Percentiles rank a stretch among this genome's conserved stretches.
These are phyloP conservation scores for Phataginus tetradactyla DNA, from an alignment of 2,797 vertebrate genomes.

Conservation along the genomic window DNA sequence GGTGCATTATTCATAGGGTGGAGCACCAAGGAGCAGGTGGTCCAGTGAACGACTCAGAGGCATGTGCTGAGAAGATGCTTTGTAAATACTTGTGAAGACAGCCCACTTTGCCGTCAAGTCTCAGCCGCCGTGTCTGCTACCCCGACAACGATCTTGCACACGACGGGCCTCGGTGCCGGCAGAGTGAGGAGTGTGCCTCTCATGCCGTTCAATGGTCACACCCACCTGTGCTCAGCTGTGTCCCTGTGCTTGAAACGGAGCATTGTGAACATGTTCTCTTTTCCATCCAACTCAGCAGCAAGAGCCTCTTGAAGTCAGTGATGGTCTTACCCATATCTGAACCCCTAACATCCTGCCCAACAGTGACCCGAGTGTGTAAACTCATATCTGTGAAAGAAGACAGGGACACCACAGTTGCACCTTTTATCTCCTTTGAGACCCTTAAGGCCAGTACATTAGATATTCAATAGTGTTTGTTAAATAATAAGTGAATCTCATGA, in stretches of 20 bases:
- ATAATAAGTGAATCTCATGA: neutral
- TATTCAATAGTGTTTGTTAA: neutral
- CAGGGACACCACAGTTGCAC: neutral
- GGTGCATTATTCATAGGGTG: neutral
- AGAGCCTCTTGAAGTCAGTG: neutral
- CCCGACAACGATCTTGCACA: neutral
- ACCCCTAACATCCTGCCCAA: neutral
- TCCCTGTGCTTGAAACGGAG: neutral
- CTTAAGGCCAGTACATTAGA: neutral
- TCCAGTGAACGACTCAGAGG: neutral
- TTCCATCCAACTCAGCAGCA: neutral
- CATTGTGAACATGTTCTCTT: neutral
- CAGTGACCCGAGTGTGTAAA: neutral
- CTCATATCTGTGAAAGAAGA: neutral
- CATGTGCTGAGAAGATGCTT: neutral
- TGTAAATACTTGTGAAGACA: neutral
- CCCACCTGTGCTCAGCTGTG: neutral
- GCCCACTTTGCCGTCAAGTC: neutral
- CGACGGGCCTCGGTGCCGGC: neutral
- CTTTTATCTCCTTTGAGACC: neutral
- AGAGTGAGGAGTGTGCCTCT: neutral
- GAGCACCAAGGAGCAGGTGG: neutral
- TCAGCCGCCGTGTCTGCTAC: too few relatives aligned
- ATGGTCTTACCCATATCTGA: neutral
- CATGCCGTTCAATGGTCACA: fast-evolving